Evolutionary conservation across 2,888 invertebrate genomes (phyloP).

Genomic region (Eurois occulta): DNA sequence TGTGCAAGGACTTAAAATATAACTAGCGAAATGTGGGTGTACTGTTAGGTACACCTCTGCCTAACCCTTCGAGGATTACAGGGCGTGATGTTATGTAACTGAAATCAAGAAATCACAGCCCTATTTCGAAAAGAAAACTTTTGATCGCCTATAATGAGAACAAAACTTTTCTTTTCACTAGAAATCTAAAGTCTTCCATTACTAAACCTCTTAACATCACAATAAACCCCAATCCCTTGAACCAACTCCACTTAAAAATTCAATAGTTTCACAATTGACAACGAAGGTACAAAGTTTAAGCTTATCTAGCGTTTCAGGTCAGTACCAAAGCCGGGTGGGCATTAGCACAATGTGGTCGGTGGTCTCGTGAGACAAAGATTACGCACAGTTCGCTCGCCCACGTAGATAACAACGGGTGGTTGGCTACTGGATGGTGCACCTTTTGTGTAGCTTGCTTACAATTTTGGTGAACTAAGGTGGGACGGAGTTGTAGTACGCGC

Average conservation of each 20-base stretch:
- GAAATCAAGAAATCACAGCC: neutral
- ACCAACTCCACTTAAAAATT: constrained; percentile 55
- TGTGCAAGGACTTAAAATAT: too few species aligned
- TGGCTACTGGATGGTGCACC: constrained; percentile 67
- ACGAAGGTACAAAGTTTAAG: constrained; percentile 77
- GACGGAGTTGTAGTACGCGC: neutral
- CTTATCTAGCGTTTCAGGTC: constrained; percentile 80
- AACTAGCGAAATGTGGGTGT: too few species aligned
- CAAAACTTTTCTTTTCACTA: neutral
- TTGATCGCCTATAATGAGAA: neutral
- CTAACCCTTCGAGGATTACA: too few species aligned
- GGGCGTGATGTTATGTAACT: neutral
- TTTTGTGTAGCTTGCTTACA: constrained; percentile 53
- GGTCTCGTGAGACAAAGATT: constrained; percentile 85
- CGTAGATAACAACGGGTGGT: constrained; percentile 73
- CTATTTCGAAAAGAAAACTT: neutral
- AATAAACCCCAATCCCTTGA: constrained; percentile 16
- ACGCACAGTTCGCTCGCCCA: constrained; percentile 79
- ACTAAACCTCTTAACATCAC: constrained; percentile 8
- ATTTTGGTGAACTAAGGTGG: constrained; percentile 42
- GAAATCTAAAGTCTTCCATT: neutral
- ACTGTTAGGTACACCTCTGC: too few species aligned
- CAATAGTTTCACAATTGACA: constrained; percentile 73
- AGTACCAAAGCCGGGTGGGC: constrained; percentile 79
- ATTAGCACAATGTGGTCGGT: constrained; percentile 80